Evolutionary conservation across 2,797 vertebrate species (phyloP), one percentile per base, ranked within the genome.

Genomic region (Hypotaenidia philippensis): DNA sequence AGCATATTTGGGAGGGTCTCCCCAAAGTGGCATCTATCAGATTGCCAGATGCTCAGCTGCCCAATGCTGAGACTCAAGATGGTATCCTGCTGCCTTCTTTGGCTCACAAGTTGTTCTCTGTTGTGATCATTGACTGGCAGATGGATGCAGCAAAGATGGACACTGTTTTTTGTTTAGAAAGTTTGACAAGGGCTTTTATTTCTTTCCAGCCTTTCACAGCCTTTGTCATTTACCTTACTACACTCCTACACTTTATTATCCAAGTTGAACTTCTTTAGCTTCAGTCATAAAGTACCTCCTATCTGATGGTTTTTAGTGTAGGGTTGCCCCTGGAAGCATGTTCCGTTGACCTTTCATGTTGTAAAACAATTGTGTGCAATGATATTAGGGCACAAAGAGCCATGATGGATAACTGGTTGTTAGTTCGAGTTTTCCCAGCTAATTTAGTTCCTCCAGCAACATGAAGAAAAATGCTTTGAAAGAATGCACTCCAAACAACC

Each of bases 371-470:
- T 90, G 31, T 59, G 69, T 45, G 87, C 70, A 89, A 85, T 20
- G 18, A 77, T 91, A 79, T 11, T 59, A 66, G 59, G 84, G 26
- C 64, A 77, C 83, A 86, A 92, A 93, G 70, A 91, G 29, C 66
- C 32, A 26, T 61, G 85, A 96, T 71, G 61, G 88, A 93, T 95
- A 97, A 96, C 74, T 82, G 64, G 69, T 41, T 71, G 36, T 50
- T 93, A 79, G 80, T 87, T 93, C 9, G 32, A 95, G 44, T 95
- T 96, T 87, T 94, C 47, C 66, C 65, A 96, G 94, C 86, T 96
- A 96, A 94, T 95, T 93, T 96, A 91, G 57, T n/a, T 92, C 44
- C 79, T 93, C 31, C 77, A 91, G 53, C 34, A 95, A 60, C 13
- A 40, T 61, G 79, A n/a, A 95, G 95, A 86, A 95, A 97, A 91